Evolutionary conservation across 2,113 vertebrate genomes (phyloP).

Genomic region (Haemorhous mexicanus): DNA sequence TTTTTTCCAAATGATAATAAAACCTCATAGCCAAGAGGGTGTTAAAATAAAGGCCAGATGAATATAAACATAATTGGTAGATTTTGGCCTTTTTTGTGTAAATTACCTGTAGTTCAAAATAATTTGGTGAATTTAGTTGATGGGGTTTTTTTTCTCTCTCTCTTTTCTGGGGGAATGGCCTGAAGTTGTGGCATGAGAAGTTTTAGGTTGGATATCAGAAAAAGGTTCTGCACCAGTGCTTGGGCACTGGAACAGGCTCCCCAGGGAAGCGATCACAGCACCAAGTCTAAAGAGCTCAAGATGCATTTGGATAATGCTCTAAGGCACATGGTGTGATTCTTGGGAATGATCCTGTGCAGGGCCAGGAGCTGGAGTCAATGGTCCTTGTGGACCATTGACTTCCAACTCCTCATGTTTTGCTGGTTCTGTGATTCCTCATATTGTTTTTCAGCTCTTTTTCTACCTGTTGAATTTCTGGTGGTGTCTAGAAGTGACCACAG

Average conservation of each 20-base stretch:
- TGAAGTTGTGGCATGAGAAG: background rate
- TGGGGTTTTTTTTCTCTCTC: too few species aligned
- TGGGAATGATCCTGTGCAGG: background rate
- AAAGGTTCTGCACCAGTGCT: background rate
- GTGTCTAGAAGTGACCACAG: background rate
- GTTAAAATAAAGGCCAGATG: background rate
- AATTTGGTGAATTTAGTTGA: background rate
- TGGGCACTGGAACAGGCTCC: background rate
- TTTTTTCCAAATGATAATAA: background rate
- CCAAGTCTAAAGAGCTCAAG: background rate
- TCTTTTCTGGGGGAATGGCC: background rate
- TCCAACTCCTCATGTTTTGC: background rate
- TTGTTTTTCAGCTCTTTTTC: background rate
- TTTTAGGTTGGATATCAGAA: background rate
- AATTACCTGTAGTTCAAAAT: background rate
- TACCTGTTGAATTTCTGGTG: background rate
- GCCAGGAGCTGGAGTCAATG: background rate
- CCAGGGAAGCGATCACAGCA: background rate
- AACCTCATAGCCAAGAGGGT: background rate
- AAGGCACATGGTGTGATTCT: background rate
- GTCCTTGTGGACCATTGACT: background rate
- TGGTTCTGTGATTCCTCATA: background rate
- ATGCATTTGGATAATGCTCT: background rate
- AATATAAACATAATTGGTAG: background rate
- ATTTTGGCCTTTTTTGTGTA: background rate